Conservation (phyloP, 2,113 vertebrate species). For the Aix galericulata region DNA sequence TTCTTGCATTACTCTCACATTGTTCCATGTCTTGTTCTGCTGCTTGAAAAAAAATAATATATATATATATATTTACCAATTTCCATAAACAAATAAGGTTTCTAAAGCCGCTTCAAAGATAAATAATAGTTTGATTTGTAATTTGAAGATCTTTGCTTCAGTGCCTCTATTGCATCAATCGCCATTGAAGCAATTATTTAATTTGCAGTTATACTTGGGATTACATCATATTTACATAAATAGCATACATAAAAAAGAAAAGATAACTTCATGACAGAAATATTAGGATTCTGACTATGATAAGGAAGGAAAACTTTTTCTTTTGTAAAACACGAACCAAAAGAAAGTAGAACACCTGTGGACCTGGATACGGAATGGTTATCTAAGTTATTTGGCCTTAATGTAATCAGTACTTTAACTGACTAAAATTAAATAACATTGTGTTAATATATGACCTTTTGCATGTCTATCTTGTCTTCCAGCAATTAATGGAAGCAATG, state of each 20-base stretch:
- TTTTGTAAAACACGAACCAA: not conserved
- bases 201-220: conserved; percentile 26
- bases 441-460: not conserved
- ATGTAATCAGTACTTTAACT: not conserved
- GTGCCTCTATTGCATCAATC: not conserved
- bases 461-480: not conserved
- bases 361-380: not conserved
- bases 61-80: not conserved
- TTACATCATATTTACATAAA: conserved; percentile 60
- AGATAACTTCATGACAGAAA: not conserved
- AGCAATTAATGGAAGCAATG: not conserved
- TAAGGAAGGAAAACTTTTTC: not conserved
- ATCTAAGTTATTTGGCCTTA: not conserved
- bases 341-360: not conserved
- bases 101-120: conserved; percentile 28
- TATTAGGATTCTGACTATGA: not conserved
- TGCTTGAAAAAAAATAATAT: not conserved
- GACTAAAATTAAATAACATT: not conserved
- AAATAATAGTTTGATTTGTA: conserved; percentile 17
- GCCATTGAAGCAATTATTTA: conserved; percentile 33
- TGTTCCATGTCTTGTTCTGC: not conserved
- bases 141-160: conserved; percentile 21
- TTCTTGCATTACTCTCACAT: not conserved
- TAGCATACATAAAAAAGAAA: not conserved
- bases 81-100: conserved; percentile 13